Conservation (phyloP, 2,888 invertebrate genomes). For the Sussaba pulchella region DNA sequence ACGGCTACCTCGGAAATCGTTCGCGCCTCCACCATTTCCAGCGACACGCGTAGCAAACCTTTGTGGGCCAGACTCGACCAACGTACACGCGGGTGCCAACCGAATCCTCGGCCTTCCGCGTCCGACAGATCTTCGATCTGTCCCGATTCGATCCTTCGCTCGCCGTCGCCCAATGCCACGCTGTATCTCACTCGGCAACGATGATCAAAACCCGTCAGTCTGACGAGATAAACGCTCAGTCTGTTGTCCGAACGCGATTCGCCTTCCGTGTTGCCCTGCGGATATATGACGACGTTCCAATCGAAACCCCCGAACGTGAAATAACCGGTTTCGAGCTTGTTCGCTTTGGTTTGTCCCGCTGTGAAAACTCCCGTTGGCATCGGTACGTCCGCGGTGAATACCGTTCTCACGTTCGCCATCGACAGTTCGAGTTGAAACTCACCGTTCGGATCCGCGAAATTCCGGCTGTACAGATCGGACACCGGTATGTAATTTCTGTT, state of each 20-base stretch:
- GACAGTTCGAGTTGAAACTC: constrained; percentile 93
- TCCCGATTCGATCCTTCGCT: constrained; percentile 89
- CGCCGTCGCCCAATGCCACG: constrained; percentile 89
- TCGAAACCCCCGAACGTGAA: constrained; percentile 93
- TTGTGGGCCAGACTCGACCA: constrained; percentile 87
- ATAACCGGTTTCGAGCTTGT: constrained; percentile 88
- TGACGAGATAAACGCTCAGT: constrained; percentile 87
- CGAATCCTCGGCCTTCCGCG: constrained; percentile 89
- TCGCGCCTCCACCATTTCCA: constrained; percentile 91
- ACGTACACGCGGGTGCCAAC: constrained; percentile 89
- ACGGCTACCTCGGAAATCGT: constrained; percentile 87
- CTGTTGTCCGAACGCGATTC: constrained; percentile 83
- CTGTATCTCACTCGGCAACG: constrained; percentile 91
- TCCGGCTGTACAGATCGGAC: constrained; percentile 89
- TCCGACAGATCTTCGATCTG: constrained; percentile 90
- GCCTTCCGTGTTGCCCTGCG: constrained; percentile 86
- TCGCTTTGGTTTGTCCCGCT: constrained; percentile 78
- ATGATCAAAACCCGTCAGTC: constrained; percentile 93
- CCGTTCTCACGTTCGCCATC: constrained; percentile 90
- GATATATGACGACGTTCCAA: constrained; percentile 90
- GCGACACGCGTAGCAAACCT: constrained; percentile 88
- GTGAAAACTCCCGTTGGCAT: constrained; percentile 80
- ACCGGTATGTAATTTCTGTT: constrained; percentile 91
- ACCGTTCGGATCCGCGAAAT: constrained; percentile 92
- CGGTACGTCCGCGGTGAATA: constrained; percentile 90